Conservation (phyloP, 1,140 invertebrate genomes). For the Anoplolepis gracilipes region DNA sequence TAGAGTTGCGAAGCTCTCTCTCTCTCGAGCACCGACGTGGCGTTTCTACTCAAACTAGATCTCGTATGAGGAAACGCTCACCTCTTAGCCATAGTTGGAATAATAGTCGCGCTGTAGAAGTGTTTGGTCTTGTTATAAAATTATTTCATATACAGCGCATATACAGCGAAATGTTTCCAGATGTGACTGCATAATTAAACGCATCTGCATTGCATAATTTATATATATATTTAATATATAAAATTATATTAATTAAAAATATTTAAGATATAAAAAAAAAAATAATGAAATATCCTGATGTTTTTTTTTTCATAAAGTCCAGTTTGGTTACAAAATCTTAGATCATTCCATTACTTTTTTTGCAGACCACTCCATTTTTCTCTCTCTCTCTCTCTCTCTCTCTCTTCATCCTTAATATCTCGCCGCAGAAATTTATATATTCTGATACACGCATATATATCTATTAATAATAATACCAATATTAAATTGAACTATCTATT, state of each 20-base stretch:
- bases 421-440: constrained; percentile 14
- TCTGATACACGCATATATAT: neutral
- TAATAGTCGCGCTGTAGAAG: constrained; percentile 52
- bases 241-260: too few species aligned
- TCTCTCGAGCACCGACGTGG: neutral
- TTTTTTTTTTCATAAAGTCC: too few species aligned
- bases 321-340: too few species aligned
- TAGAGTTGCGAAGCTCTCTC: constrained; percentile 17
- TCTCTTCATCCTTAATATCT: too few species aligned
- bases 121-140: constrained; percentile 59
- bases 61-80: constrained; percentile 53
- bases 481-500: neutral
- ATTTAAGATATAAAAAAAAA: too few species aligned
- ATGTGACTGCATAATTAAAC: constrained; percentile 29
- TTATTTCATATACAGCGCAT: constrained; percentile 66
- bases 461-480: neutral
- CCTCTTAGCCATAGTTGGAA: constrained; percentile 45
- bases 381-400: too few species aligned
- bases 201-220: constrained; percentile 5
- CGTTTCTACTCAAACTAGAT: constrained; percentile 33
- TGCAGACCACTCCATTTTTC: too few species aligned
- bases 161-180: neutral
- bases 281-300: too few species aligned
- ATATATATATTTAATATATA: neutral
- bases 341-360: too few species aligned